Percentiles rank a stretch among this genome's conserved stretches.
Conservation (phyloP, 2,797 vertebrate genomes). For the Siniperca scherzeri region DNA sequence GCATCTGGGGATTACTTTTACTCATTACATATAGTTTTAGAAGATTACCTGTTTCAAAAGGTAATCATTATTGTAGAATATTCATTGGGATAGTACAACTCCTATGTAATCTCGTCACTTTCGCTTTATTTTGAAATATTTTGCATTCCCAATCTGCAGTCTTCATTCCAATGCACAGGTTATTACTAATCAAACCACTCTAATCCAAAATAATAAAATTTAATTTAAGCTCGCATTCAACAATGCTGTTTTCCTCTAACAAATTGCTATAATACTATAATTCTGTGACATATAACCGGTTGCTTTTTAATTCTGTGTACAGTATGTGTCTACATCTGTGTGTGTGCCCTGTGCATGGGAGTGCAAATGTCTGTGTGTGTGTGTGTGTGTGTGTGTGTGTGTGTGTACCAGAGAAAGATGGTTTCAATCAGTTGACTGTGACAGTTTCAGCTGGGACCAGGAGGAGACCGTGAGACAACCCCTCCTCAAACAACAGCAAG, state of each 20-base stretch:
- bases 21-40: slow-evolving; percentile 27
- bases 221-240: not conserved
- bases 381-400: slow-evolving; percentile 24
- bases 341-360: slow-evolving; percentile 25
- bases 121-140: slow-evolving; percentile 14
- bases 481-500: slow-evolving; percentile 71
- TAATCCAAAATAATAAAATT: not conserved
- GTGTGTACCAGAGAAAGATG: slow-evolving; percentile 49
- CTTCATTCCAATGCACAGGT: too few relatives aligned
- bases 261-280: not conserved
- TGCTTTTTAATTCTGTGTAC: slow-evolving; percentile 6
- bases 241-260: not conserved
- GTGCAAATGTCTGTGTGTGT: slow-evolving; percentile 23
- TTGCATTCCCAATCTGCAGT: not conserved
- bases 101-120: not conserved
- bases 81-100: not conserved
- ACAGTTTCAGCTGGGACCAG: slow-evolving; percentile 74
- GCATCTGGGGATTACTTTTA: slow-evolving; percentile 34
- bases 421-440: slow-evolving; percentile 66
- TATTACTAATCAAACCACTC: not conserved
- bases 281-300: not conserved
- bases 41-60: slow-evolving; percentile 29
- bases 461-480: slow-evolving; percentile 59
- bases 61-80: not conserved
- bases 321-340: slow-evolving; percentile 6